A percentile compares a stretch with the other conserved stretches of the same genome.
phyloP scores from a whole-genome alignment of 1,140 invertebrate species.

The Drosophila pachea region DNA sequence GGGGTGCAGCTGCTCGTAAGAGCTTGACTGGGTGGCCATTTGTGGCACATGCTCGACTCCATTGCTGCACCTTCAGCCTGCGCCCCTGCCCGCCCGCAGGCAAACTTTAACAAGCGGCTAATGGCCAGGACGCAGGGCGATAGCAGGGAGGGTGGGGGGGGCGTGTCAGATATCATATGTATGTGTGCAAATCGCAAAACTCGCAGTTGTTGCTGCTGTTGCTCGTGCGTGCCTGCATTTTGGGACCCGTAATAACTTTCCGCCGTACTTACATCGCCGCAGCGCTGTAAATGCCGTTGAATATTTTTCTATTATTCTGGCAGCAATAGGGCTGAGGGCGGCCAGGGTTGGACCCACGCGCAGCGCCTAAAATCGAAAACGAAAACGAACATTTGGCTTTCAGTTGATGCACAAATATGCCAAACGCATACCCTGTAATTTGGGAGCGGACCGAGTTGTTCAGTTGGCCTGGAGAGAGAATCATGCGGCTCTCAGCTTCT shows the following conservation, averaged over 20 bases:
- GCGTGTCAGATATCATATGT: conserved; percentile 34
- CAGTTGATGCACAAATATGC: conserved; percentile 21
- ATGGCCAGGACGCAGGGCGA: conserved; percentile 7
- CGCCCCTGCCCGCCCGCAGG: conserved; percentile 29
- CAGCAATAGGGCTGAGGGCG: neutral
- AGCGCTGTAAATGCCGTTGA: conserved; percentile 67
- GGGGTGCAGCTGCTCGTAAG: neutral
- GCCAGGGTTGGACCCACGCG: too few species aligned
- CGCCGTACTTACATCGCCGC: conserved; percentile 65
- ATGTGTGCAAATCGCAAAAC: conserved; percentile 24
- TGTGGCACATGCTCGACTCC: conserved; percentile 19
- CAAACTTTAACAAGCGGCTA: conserved; percentile 51
- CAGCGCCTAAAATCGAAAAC: conserved; percentile 16
- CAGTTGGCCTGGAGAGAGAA: too few species aligned
- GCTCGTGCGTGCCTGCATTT: conserved; percentile 51
- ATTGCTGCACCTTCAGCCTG: conserved; percentile 6
- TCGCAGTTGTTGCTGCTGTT: conserved; percentile 17
- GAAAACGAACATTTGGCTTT: neutral
- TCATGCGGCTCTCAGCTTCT: too few species aligned
- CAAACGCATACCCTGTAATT: neutral
- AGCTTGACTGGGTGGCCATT: too few species aligned
- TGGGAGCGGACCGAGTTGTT: neutral
- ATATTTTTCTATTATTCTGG: conserved; percentile 70
- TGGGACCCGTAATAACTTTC: conserved; percentile 37
- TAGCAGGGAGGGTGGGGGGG: neutral